Evolutionary conservation across 2,888 invertebrate genomes (phyloP).

Genomic region (Trilocha varians): DNA sequence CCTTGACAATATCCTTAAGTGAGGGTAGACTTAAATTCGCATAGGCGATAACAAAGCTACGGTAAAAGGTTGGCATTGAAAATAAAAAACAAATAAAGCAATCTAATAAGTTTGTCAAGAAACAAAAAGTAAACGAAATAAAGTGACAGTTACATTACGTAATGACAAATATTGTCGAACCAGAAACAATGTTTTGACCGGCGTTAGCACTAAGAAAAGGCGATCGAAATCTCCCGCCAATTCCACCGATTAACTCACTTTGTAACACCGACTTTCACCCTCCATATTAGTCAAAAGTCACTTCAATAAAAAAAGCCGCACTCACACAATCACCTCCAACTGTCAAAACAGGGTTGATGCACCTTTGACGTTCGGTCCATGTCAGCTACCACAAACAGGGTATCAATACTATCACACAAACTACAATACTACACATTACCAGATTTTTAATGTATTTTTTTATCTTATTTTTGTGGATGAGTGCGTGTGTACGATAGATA

Average conservation of each 20-base stretch:
- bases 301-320: constrained; percentile 42
- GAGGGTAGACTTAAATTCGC: too few species aligned
- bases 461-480: constrained; percentile 35
- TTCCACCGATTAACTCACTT: constrained; percentile 45
- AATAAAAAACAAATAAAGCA: too few species aligned
- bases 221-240: constrained; percentile 2
- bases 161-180: too few species aligned
- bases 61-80: too few species aligned
- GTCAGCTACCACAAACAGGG: constrained; percentile 34
- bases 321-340: constrained; percentile 52
- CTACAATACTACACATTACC: background rate
- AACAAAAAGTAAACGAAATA: too few species aligned
- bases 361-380: constrained; percentile 43
- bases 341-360: constrained; percentile 40
- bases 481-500: constrained; percentile 67
- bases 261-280: constrained; percentile 35
- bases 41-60: background rate
- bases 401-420: background rate
- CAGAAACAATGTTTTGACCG: too few species aligned
- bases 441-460: constrained; percentile 5
- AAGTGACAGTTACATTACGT: too few species aligned
- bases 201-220: background rate
- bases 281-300: constrained; percentile 46
- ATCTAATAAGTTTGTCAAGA: too few species aligned
- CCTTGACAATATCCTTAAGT: too few species aligned